These are phyloP conservation scores for Drosophila vallismaia DNA, from an alignment of 2,888 invertebrate species.

Conservation along the genomic window DNA sequence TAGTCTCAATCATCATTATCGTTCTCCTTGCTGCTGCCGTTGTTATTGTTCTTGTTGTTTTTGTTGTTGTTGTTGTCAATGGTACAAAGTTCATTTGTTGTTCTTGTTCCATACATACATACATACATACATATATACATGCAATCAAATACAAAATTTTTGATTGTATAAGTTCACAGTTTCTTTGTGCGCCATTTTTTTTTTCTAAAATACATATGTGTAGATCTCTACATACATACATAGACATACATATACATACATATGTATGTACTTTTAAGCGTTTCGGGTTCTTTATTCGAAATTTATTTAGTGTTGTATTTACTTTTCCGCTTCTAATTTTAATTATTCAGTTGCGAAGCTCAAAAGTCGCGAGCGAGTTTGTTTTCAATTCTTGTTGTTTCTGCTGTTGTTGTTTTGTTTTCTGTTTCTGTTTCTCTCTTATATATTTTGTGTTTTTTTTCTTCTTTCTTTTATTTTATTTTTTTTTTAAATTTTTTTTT, in stretches of 20 bases:
- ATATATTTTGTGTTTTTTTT: conserved; percentile 20
- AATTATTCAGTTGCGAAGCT: conserved; percentile 77
- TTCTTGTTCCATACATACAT: conserved; percentile 50
- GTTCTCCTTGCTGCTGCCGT: neutral
- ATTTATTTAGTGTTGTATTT: conserved; percentile 61
- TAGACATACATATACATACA: conserved; percentile 11
- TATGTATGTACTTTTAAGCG: conserved; percentile 42
- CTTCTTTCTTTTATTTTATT: conserved; percentile 18
- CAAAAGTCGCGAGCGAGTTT: conserved; percentile 74
- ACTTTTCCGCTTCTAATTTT: conserved; percentile 75
- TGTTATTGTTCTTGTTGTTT: conserved; percentile 2
- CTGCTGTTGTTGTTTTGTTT: conserved; percentile 29
- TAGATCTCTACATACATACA: conserved; percentile 19
- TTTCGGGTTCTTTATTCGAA: conserved; percentile 61
- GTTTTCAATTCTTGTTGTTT: conserved; percentile 64
- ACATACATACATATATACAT: conserved; percentile 40
- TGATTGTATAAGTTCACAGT: conserved; percentile 75
- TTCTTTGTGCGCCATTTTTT: conserved; percentile 71
- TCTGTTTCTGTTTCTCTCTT: conserved; percentile 21
- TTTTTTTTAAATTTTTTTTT: conserved; percentile 12
- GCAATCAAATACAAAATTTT: conserved; percentile 45
- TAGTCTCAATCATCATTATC: conserved; percentile 29
- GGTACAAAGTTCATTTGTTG: conserved; percentile 74
- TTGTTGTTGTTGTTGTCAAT: conserved; percentile 52
- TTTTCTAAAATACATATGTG: conserved; percentile 30